A percentile compares a stretch with the other conserved stretches of the same genome.
Conservation (phyloP, 2,113 vertebrate genomes). For the Gallinago media region DNA sequence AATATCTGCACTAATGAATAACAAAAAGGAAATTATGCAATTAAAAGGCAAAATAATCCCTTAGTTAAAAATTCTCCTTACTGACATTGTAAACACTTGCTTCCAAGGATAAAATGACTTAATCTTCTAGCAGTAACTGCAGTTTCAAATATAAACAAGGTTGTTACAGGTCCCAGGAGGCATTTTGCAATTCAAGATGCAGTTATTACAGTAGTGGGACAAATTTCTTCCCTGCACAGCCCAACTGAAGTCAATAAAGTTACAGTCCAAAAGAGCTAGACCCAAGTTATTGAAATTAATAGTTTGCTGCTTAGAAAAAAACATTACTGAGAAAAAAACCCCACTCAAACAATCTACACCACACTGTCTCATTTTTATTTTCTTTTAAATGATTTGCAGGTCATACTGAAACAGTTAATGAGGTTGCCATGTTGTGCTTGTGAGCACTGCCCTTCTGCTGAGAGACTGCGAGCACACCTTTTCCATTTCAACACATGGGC, state of each 20-base stretch:
- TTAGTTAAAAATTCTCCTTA: conserved; percentile 20
- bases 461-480: not conserved
- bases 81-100: conserved; percentile 12
- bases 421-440: not conserved
- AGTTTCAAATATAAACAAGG: conserved; percentile 27
- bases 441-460: not conserved
- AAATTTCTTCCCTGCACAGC: not conserved
- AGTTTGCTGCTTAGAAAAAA: not conserved
- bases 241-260: not conserved
- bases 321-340: not conserved
- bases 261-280: not conserved
- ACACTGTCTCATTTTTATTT: not conserved
- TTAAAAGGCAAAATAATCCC: conserved; percentile 22
- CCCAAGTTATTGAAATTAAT: not conserved
- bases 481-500: not conserved
- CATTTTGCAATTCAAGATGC: conserved; percentile 23
- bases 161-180: conserved; percentile 1
- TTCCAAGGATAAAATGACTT: conserved; percentile 33
- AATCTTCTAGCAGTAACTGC: conserved; percentile 12
- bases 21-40: conserved; percentile 27
- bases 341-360: not conserved
- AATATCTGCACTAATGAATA: conserved; percentile 37
- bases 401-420: not conserved
- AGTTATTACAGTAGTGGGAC: not conserved
- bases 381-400: not conserved